These are phyloP conservation scores for Hapalemur alaotrensis DNA, from an alignment of 2,797 vertebrate species.

Conservation along the genomic window DNA sequence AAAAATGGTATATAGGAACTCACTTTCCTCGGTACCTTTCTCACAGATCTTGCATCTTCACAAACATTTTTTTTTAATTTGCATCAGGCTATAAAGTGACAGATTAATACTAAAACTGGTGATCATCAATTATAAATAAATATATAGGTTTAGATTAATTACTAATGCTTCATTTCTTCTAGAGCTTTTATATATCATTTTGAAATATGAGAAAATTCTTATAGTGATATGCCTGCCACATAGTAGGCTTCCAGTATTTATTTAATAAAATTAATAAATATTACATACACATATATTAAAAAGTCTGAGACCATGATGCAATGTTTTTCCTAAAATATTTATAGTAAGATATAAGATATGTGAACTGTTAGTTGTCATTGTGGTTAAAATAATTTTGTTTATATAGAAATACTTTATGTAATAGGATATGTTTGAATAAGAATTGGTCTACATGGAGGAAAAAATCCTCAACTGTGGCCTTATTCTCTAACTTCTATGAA, in stretches of 20 bases:
- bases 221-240: neutral
- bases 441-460: neutral
- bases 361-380: neutral
- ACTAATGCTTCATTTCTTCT: constrained; percentile 17
- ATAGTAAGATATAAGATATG: constrained; percentile 14
- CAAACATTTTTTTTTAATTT: neutral
- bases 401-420: neutral
- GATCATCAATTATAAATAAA: neutral
- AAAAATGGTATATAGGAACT: neutral
- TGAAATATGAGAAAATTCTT: constrained; percentile 24
- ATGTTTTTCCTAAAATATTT: neutral
- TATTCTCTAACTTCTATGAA: neutral
- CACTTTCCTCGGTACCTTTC: constrained; percentile 4
- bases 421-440: neutral
- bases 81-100: neutral
- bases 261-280: constrained; percentile 17
- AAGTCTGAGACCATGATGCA: neutral
- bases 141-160: neutral
- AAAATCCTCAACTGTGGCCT: neutral
- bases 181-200: constrained; percentile 8
- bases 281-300: neutral
- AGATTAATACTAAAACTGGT: neutral
- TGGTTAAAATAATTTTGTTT: neutral
- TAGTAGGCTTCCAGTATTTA: neutral
- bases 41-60: neutral